These are phyloP conservation scores for Harlomillsia oculata DNA, from an alignment of 1,140 invertebrate species.

Conservation along the genomic window DNA sequence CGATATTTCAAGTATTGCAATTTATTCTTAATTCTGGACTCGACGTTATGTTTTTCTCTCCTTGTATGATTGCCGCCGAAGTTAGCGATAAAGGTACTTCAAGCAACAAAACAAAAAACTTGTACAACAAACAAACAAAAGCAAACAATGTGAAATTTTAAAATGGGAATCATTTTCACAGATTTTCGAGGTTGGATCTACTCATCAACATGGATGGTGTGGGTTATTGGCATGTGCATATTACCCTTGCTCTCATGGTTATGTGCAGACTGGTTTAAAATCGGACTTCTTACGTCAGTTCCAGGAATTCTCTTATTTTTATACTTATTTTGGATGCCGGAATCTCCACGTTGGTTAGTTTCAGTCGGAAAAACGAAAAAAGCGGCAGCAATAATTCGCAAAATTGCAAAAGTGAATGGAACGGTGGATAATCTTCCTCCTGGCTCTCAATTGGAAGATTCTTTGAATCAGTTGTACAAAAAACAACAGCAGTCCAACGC, in stretches of 20 bases:
- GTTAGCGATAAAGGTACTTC: conserved; percentile 8
- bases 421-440: neutral
- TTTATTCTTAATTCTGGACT: conserved; percentile 25
- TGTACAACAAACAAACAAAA: neutral
- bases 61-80: conserved; percentile 26
- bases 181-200: conserved; percentile 30
- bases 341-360: conserved; percentile 46
- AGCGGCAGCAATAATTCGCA: conserved; percentile 40
- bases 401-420: conserved; percentile 22
- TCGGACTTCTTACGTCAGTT: conserved; percentile 14
- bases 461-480: neutral
- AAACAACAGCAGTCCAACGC: neutral
- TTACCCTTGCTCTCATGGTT: conserved; percentile 16
- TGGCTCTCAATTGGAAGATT: neutral
- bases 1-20: conserved; percentile 19
- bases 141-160: neutral
- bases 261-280: conserved; percentile 18
- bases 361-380: conserved; percentile 43
- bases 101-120: too few relatives aligned
- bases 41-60: conserved; percentile 26
- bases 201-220: conserved; percentile 9
- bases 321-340: conserved; percentile 40
- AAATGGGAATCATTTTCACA: too few relatives aligned
- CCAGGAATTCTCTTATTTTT: conserved; percentile 13
- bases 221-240: conserved; percentile 19